These are phyloP conservation scores for Calypte anna DNA, from an alignment of 2,113 vertebrate species.

Conservation along the genomic window DNA sequence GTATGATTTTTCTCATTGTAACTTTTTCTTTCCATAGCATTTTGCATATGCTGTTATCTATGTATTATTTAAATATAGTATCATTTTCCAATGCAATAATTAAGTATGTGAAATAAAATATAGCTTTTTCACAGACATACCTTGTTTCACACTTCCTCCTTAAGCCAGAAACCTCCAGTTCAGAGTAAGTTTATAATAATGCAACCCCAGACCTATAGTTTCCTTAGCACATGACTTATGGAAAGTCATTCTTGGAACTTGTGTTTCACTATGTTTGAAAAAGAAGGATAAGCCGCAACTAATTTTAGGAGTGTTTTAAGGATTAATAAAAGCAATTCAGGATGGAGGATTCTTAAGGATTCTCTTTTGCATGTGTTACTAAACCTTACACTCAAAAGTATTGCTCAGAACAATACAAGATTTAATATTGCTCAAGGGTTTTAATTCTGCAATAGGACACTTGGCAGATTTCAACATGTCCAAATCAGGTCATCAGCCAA, in stretches of 20 bases:
- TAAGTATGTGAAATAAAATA: neutral
- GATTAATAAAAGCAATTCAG: neutral
- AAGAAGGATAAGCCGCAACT: neutral
- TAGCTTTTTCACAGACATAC: neutral
- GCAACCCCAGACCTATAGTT: neutral
- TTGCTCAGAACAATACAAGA: neutral
- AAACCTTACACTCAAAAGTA: neutral
- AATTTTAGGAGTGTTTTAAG: neutral
- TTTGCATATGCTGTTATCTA: neutral
- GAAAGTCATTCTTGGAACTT: neutral
- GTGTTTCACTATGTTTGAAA: neutral
- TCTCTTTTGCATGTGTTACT: neutral
- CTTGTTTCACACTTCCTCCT: no score
- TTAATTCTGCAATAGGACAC: neutral
- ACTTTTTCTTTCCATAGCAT: neutral
- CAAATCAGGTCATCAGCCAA: conserved; percentile 22
- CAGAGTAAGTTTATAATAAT: neutral
- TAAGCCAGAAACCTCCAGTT: neutral
- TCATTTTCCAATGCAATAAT: neutral
- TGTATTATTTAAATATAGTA: neutral
- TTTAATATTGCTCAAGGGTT: neutral
- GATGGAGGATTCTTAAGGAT: neutral
- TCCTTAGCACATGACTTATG: neutral
- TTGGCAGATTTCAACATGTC: neutral
- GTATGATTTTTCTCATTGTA: neutral